Evolutionary conservation across 2,797 vertebrate species (phyloP).

Genomic region (Malurus splendens): DNA sequence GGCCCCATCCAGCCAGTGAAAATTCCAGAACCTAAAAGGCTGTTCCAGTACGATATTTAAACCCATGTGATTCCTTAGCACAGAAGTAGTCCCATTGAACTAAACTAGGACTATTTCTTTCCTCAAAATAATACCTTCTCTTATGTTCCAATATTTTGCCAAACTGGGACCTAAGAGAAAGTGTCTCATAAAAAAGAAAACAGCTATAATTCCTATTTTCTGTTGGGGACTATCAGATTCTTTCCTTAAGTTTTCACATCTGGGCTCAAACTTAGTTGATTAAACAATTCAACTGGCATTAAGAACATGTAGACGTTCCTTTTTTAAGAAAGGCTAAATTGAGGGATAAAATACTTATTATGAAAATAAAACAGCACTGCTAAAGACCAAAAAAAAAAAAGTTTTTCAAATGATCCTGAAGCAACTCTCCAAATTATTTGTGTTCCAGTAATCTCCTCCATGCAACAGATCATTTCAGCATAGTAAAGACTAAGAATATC

Average conservation of each 20-base stretch:
- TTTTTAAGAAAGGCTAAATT: background rate
- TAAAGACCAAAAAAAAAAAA: background rate
- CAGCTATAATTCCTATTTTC: slow-evolving; percentile 23
- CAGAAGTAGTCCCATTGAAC: background rate
- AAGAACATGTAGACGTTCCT: background rate
- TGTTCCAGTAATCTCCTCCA: background rate
- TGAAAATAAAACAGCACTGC: background rate
- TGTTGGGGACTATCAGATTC: background rate
- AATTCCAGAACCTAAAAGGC: background rate
- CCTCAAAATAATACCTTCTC: background rate
- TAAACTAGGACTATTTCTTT: slow-evolving; percentile 28
- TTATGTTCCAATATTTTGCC: background rate
- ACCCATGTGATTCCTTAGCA: background rate
- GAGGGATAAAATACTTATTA: background rate
- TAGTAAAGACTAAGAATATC: background rate
- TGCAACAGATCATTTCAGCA: background rate
- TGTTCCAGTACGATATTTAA: slow-evolving; percentile 20
- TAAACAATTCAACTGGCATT: background rate
- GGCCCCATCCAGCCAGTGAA: slow-evolving; percentile 13
- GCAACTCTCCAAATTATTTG: background rate
- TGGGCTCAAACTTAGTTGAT: background rate
- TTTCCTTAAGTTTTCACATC: background rate
- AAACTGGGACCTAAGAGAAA: background rate
- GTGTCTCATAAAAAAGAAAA: slow-evolving; percentile 30
- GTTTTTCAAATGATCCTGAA: background rate